phyloP scores from a whole-genome alignment of 35 echinoderm and acorn worm species.

The Ophioderma brevispina region DNA sequence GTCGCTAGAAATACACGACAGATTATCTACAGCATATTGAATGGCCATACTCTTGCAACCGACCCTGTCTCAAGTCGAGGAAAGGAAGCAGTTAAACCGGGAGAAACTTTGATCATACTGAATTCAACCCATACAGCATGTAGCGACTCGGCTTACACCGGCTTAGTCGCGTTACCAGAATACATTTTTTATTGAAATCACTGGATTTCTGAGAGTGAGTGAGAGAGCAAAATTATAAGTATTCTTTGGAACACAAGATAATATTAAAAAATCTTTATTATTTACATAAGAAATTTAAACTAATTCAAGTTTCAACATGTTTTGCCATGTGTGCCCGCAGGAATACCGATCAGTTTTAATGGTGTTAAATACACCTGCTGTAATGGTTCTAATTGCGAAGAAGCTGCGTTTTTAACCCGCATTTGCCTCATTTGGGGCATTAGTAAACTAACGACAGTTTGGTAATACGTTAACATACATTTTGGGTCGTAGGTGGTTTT shows the following conservation, averaged over 20 bases:
- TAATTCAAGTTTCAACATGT: conserved; percentile 11
- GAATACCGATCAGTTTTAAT: conserved; percentile 5
- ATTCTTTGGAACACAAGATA: not conserved
- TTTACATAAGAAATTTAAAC: conserved; percentile 1
- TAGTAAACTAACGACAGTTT: not conserved
- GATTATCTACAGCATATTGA: not conserved
- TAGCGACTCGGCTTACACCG: not conserved
- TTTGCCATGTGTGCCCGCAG: conserved; percentile 8
- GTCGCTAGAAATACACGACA: not conserved
- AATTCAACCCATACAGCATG: not conserved
- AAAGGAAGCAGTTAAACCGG: not conserved
- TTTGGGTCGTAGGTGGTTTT: not conserved
- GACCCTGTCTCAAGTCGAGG: not conserved
- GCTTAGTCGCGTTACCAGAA: not conserved
- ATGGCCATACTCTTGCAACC: not conserved
- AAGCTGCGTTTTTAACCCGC: not conserved
- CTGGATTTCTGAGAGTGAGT: not conserved
- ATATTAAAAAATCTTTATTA: not conserved
- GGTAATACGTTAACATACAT: not conserved
- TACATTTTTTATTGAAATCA: not conserved
- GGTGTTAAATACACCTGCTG: conserved; percentile 4
- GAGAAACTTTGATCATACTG: not conserved
- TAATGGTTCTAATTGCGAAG: conserved; percentile 1
- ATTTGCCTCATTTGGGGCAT: not conserved
- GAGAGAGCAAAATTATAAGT: not conserved